Evolutionary conservation across 2,113 vertebrate genomes (phyloP).

Genomic region (Taurulus bubalis): DNA sequence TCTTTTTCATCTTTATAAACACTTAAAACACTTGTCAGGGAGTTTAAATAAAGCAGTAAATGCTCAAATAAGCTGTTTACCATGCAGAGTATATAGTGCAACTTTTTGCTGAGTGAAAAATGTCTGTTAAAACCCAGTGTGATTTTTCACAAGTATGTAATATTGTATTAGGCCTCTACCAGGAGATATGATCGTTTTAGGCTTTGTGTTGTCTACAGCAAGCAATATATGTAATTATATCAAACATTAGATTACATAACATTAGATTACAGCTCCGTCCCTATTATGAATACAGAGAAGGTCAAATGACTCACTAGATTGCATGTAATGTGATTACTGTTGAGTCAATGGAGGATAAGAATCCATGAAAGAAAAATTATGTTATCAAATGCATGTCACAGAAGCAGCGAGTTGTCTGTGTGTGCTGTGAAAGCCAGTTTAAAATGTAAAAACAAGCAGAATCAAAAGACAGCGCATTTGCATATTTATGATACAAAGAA

Average conservation of each 20-base stretch:
- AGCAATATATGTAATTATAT: constrained; percentile 71
- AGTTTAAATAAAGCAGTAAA: constrained; percentile 38
- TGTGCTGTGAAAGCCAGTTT: constrained; percentile 61
- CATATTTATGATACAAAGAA: constrained; percentile 67
- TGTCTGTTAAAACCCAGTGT: background rate
- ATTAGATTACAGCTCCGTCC: constrained; percentile 69
- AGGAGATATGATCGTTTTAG: constrained; percentile 59
- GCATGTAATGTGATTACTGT: constrained; percentile 75
- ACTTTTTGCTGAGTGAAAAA: constrained; percentile 10
- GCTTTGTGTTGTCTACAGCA: constrained; percentile 45
- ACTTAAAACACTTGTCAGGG: constrained; percentile 50
- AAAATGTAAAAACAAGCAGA: constrained; percentile 52
- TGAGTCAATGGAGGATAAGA: constrained; percentile 73
- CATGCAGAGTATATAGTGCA: background rate
- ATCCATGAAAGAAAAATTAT: constrained; percentile 67
- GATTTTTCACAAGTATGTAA: constrained; percentile 30
- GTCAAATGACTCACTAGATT: constrained; percentile 76
- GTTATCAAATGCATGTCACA: constrained; percentile 63
- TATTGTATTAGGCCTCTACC: constrained; percentile 24
- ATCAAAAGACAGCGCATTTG: constrained; percentile 63
- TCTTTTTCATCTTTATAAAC: constrained; percentile 54
- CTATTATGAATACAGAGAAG: constrained; percentile 74
- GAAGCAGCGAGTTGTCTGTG: constrained; percentile 46
- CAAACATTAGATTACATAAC: constrained; percentile 72
- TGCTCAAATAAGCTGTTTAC: constrained; percentile 22